Evolutionary conservation across 2,113 vertebrate genomes (phyloP).

Genomic region (Eurystomus gularis): DNA sequence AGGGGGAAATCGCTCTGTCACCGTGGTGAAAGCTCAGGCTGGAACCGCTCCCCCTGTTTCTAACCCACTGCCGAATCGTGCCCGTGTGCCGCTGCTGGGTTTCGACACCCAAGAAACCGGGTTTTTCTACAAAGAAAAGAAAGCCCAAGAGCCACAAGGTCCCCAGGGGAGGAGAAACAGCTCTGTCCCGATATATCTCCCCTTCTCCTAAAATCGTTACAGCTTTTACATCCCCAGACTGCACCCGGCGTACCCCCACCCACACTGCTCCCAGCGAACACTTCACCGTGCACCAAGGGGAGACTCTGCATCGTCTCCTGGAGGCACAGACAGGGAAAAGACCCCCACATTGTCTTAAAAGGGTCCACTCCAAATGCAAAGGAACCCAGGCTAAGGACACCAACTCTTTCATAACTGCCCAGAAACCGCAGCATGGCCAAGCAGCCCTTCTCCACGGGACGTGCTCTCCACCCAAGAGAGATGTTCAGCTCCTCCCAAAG

Average conservation of each 20-base stretch:
- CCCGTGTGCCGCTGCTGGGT: background rate
- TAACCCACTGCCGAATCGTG: background rate
- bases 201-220: background rate
- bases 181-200: background rate
- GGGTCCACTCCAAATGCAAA: background rate
- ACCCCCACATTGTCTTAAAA: no score
- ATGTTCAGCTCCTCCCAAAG: background rate
- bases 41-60: no score
- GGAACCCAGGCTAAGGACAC: background rate
- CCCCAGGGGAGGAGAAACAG: background rate
- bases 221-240: background rate
- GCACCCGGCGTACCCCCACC: no score
- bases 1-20: background rate
- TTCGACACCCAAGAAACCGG: background rate
- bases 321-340: background rate
- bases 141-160: background rate
- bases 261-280: no score
- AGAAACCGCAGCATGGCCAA: background rate
- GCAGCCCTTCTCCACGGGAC: rapidly evolving
- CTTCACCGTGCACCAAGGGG: no score
- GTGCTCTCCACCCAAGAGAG: background rate
- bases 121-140: background rate
- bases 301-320: no score
- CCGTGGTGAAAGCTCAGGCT: background rate
- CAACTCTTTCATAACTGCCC: no score